Base-by-base conservation (phyloP, 2,888 invertebrate species). In the Dromius quadrimaculatus region DNA sequence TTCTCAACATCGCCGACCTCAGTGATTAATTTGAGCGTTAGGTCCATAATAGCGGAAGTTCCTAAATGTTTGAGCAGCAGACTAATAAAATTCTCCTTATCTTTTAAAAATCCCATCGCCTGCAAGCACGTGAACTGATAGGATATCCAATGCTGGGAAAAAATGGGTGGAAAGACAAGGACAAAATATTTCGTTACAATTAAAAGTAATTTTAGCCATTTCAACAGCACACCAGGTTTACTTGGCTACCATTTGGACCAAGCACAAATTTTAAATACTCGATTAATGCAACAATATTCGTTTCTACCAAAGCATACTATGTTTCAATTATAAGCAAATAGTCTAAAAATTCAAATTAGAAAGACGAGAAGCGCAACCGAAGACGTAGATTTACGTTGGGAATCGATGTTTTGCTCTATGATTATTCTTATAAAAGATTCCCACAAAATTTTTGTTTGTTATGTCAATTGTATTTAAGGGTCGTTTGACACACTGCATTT, bases 41-140 rank as follows among this genome's bases (percentile, higher is more conserved):
- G 88, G 87, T 98, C 97, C 87, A 95, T 95, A 79, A 97, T 92
- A 77, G 97, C 96, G 19, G 97, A 97, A 57, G 96, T 97, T 78
- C 93, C 92, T 80, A 97, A 88, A 85, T 98, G 97, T 78, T 91
- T 90, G 80, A 97, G 86, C 81, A 97, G 87, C 81, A 92, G 89
- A 75, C 92, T 90, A 81, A 97, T 88, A 86, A 96, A 95, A 84
- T 92, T 92, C 76, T 92, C 90, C 81, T 92, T 90, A 73, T 90
- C 88, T 84, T 94, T 93, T 81, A 97, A 88, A 87, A 94, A 96
- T 83, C 95, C 94, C 85, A 97, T 87, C 81, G 96, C 92, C 85
- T 95, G 91, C 81, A 94, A 90, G 85, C 93, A 94, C 83, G 92
- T 92, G 83, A 93, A 91, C 87, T 95, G 93, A 88, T 93, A 93